Evolutionary conservation across 2,797 vertebrate species (phyloP).

Genomic region (Clarias pachynema): DNA sequence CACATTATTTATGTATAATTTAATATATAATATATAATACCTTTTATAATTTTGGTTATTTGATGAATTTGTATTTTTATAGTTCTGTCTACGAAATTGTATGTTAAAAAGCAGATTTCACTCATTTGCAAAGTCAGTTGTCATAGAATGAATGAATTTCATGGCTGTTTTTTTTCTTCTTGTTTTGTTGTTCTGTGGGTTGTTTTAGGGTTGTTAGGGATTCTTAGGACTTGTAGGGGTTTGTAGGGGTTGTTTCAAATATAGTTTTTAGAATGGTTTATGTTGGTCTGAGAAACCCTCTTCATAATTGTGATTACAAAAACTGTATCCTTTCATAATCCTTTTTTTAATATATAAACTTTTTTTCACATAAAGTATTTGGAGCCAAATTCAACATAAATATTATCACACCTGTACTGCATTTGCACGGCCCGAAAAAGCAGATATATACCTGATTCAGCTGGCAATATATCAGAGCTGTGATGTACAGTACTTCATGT

Average conservation of each 20-base stretch:
- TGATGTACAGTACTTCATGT: not conserved
- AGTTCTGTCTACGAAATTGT: not conserved
- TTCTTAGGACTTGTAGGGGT: too few relatives aligned
- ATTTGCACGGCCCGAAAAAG: not conserved
- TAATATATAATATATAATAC: too few relatives aligned
- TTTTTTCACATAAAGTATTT: not conserved
- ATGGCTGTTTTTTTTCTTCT: not conserved
- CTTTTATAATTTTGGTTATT: not conserved
- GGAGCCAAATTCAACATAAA: not conserved
- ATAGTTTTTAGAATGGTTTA: too few relatives aligned
- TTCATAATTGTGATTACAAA: not conserved
- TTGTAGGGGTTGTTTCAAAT: too few relatives aligned
- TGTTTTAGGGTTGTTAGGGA: too few relatives aligned
- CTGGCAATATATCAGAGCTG: not conserved
- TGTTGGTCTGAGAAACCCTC: not conserved
- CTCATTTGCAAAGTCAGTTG: slow-evolving; percentile 17
- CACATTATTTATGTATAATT: too few relatives aligned
- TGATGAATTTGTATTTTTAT: not conserved
- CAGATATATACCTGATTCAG: not conserved
- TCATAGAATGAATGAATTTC: not conserved
- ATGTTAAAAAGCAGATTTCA: not conserved
- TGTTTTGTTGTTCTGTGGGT: too few relatives aligned
- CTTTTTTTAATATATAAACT: not conserved
- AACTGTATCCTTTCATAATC: not conserved
- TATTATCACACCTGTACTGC: not conserved